Conservation (phyloP, 2,888 invertebrate genomes). For the Meganola albula region DNA sequence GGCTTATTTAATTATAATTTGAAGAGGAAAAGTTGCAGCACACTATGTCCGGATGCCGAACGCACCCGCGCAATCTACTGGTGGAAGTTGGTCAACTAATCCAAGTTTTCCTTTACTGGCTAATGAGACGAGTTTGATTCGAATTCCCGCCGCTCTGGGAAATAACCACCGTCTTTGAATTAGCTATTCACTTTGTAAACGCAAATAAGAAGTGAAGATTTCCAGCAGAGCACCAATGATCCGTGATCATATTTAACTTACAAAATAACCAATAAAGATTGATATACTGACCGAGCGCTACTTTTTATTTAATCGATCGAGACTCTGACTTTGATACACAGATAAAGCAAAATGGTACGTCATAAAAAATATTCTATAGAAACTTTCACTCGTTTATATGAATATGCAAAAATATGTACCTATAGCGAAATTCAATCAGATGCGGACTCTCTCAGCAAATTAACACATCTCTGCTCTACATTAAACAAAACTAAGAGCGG, state of each 20-base stretch:
- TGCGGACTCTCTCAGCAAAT: too few species aligned
- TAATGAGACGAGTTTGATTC: slow-evolving; percentile 76
- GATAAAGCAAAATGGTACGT: too few species aligned
- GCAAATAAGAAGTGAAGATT: slow-evolving; percentile 17
- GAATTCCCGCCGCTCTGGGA: slow-evolving; percentile 52
- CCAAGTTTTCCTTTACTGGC: slow-evolving; percentile 73
- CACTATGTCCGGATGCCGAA: slow-evolving; percentile 35
- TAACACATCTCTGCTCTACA: too few species aligned
- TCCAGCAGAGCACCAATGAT: slow-evolving; percentile 9
- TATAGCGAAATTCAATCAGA: too few species aligned
- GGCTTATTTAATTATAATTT: slow-evolving; percentile 30
- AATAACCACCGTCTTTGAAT: slow-evolving; percentile 45
- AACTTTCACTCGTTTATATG: too few species aligned
- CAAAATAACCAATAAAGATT: too few species aligned
- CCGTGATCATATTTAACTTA: too few species aligned
- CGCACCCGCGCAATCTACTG: slow-evolving; percentile 43
- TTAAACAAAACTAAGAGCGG: slow-evolving; percentile 29
- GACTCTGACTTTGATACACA: too few species aligned
- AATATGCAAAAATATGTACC: too few species aligned
- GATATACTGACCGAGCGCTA: too few species aligned
- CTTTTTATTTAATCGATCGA: too few species aligned
- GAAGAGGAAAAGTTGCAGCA: slow-evolving; percentile 29
- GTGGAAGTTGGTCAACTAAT: slow-evolving; percentile 73
- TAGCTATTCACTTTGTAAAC: slow-evolving; percentile 20
- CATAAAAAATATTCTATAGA: too few species aligned